Evolutionary conservation across 2,888 invertebrate genomes (phyloP).

Genomic region (Leptopilina syphax): DNA sequence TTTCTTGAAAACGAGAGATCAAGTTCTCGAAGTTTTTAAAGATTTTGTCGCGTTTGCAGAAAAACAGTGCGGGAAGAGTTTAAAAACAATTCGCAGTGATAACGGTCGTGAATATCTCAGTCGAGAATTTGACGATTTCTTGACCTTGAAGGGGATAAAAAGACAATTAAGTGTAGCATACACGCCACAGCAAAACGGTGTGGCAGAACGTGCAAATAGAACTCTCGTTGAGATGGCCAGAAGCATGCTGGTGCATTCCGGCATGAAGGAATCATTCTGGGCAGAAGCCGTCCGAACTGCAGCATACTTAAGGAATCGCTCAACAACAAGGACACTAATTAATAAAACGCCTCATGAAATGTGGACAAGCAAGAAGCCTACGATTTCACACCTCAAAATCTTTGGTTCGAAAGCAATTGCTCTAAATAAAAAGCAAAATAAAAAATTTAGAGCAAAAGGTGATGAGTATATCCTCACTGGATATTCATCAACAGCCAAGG

Average conservation of each 20-base stretch:
- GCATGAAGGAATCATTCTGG: background rate
- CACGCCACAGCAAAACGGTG: background rate
- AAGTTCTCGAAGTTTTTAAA: background rate
- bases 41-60: background rate
- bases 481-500: constrained; percentile 13
- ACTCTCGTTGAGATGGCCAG: constrained; percentile 12
- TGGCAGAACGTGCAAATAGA: constrained; percentile 1
- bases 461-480: background rate
- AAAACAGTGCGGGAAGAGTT: constrained; percentile 3
- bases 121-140: constrained; percentile 9
- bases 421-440: background rate
- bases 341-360: constrained; percentile 6
- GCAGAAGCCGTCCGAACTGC: constrained; percentile 16
- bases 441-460: constrained; percentile 15
- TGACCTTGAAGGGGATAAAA: background rate
- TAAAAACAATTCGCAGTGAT: background rate
- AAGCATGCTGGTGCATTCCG: constrained; percentile 16
- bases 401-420: constrained; percentile 13
- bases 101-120: constrained; percentile 16
- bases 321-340: background rate
- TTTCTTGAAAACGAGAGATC: constrained; percentile 14
- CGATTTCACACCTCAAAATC: constrained; percentile 2
- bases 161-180: constrained; percentile 2
- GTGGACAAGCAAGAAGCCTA: background rate
- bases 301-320: constrained; percentile 27